Percentiles rank a stretch among this genome's conserved stretches.
These are phyloP conservation scores for Myiozetetes cayanensis DNA, from an alignment of 2,113 vertebrate species.

Conservation along the genomic window DNA sequence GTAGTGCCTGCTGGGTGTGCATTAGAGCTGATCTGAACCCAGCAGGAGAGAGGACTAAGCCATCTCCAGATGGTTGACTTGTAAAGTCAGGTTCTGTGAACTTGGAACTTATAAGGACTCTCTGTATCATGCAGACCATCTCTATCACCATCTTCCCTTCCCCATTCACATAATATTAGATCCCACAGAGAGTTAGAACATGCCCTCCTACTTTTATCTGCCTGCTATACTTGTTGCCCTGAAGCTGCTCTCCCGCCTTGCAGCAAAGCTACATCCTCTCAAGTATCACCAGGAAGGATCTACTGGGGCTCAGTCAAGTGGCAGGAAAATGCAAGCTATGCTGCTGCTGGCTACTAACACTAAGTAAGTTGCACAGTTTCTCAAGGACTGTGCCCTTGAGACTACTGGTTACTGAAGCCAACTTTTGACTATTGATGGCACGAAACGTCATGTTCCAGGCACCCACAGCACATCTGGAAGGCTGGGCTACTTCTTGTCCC, in stretches of 20 bases:
- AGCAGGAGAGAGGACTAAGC: not conserved
- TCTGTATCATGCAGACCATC: not conserved
- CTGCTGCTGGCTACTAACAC: not conserved
- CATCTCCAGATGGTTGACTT: not conserved
- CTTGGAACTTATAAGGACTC: not conserved
- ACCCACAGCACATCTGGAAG: not conserved
- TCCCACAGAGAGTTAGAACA: not conserved
- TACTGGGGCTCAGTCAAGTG: not conserved
- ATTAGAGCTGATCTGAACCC: not conserved
- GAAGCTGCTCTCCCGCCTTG: not conserved
- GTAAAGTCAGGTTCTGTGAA: not conserved
- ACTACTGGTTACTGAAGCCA: not conserved
- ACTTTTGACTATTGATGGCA: not conserved
- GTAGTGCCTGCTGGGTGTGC: not conserved
- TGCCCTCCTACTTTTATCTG: not conserved
- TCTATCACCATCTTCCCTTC: not conserved
- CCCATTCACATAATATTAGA: not conserved
- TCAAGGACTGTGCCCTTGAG: not conserved
- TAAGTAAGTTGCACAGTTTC: not conserved
- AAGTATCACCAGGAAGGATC: not conserved
- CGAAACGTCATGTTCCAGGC: accelerated
- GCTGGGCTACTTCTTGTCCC: not conserved
- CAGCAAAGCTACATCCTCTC: not conserved
- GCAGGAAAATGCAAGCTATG: not conserved
- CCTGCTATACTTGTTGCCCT: not conserved